Evolutionary conservation across 2,888 invertebrate genomes (phyloP).

Genomic region (Cyrtodaria siliqua): DNA sequence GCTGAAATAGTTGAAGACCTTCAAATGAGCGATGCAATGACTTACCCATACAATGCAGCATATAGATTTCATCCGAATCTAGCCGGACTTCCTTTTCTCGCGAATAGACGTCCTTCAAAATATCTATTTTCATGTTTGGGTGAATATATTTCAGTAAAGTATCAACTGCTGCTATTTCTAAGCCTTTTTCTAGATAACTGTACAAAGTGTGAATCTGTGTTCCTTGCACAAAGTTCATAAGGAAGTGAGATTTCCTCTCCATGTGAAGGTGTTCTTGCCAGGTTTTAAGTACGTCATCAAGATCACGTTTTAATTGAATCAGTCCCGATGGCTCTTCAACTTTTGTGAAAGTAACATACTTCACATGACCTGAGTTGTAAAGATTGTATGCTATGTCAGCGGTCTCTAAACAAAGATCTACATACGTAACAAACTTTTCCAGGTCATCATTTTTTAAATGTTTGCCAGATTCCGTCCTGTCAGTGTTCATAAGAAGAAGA

Average conservation of each 20-base stretch:
- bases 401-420: conserved; percentile 51
- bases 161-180: conserved; percentile 10
- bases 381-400: conserved; percentile 24
- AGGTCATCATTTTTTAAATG: conserved; percentile 18
- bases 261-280: conserved; percentile 49
- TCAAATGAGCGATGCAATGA: conserved; percentile 43
- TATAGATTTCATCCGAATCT: neutral
- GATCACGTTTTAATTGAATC: neutral
- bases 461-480: neutral
- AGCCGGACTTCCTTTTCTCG: neutral
- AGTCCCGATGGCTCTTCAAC: conserved; percentile 13
- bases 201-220: conserved; percentile 59
- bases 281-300: conserved; percentile 28
- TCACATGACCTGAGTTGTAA: conserved; percentile 50
- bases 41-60: conserved; percentile 41
- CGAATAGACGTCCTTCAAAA: neutral
- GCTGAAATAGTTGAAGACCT: conserved; percentile 14
- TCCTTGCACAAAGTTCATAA: conserved; percentile 63
- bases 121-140: conserved; percentile 26
- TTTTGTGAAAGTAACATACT: conserved; percentile 17
- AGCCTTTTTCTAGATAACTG: conserved; percentile 40
- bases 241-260: conserved; percentile 38
- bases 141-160: conserved; percentile 59
- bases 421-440: conserved; percentile 19
- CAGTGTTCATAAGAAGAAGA: conserved; percentile 59